phyloP scores from a whole-genome alignment of 2,888 invertebrate species.

The Acronicta alni region DNA sequence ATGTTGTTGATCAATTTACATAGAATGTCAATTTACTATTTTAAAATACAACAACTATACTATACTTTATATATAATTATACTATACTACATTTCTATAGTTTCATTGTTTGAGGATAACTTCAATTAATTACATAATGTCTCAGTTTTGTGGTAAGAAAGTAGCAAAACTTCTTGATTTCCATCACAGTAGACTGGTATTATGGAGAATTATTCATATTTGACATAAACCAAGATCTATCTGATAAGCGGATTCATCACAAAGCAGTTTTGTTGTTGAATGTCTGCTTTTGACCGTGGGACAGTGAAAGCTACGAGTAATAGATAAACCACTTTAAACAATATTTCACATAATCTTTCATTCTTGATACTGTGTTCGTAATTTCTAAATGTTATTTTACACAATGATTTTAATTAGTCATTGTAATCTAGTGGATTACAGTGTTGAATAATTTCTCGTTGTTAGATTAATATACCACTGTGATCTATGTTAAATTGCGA shows the following conservation, averaged over 20 bases:
- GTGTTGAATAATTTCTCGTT: slow-evolving; percentile 37
- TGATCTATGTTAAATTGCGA: slow-evolving; percentile 15
- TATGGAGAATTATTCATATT: slow-evolving; percentile 28
- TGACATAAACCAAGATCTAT: slow-evolving; percentile 40
- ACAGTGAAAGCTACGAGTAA: slow-evolving; percentile 74
- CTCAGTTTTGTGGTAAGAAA: slow-evolving; percentile 6
- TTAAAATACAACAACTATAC: no score
- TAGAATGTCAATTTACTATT: no score
- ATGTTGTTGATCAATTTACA: no score
- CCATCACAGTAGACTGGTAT: slow-evolving; percentile 17
- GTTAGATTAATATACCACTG: slow-evolving; percentile 17
- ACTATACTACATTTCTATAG: no score
- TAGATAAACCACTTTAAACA: slow-evolving; percentile 67
- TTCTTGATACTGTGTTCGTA: slow-evolving; percentile 61
- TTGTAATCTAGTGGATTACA: slow-evolving; percentile 35
- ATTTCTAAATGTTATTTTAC: slow-evolving; percentile 56
- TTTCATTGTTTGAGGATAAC: neutral
- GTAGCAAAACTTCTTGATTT: slow-evolving; percentile 6
- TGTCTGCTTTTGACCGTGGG: slow-evolving; percentile 67
- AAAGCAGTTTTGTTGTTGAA: slow-evolving; percentile 46
- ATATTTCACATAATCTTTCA: slow-evolving; percentile 78
- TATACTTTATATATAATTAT: no score
- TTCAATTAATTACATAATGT: slow-evolving; percentile 17
- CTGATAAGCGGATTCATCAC: slow-evolving; percentile 58
- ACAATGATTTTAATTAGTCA: slow-evolving; percentile 52